These are phyloP conservation scores for Elysia crispata DNA, from an alignment of 2,888 invertebrate species.

Conservation along the genomic window DNA sequence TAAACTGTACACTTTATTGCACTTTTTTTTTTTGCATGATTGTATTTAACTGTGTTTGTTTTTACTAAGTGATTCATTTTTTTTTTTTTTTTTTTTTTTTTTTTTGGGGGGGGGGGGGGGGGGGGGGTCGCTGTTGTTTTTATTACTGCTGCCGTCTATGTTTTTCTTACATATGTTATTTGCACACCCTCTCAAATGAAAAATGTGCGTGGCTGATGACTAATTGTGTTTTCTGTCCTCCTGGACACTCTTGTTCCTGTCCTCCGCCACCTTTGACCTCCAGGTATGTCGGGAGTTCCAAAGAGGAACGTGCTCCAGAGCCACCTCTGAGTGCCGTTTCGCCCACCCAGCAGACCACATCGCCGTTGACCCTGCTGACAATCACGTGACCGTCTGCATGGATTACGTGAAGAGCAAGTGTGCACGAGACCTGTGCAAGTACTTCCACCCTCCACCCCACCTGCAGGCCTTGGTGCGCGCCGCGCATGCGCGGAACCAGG, in stretches of 20 bases:
- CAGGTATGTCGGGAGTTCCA: constrained; percentile 95
- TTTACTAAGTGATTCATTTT: neutral
- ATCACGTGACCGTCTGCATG: constrained; percentile 99
- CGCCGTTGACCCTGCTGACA: constrained; percentile 94
- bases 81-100: too few species aligned
- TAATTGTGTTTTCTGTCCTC: too few species aligned
- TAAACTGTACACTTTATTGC: too few species aligned
- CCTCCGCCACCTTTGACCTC: constrained; percentile 41
- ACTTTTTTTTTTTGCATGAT: constrained; percentile 1
- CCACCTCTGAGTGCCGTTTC: constrained; percentile 98
- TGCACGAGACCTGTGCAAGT: constrained; percentile 99
- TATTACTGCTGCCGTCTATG: too few species aligned
- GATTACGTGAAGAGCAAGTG: constrained; percentile 91
- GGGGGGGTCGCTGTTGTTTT: too few species aligned
- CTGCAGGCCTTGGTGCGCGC: constrained; percentile 86
- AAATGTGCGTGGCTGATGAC: too few species aligned
- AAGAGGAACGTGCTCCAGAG: constrained; percentile 98
- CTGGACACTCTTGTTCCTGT: neutral
- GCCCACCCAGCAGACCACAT: constrained; percentile 97
- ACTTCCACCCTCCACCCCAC: constrained; percentile 99
- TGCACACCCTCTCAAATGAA: too few species aligned
- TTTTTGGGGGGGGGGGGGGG: too few species aligned
- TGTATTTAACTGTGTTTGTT: neutral
- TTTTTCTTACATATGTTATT: too few species aligned
- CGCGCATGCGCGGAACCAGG: constrained; percentile 82